phyloP scores from a whole-genome alignment of 1,140 invertebrate genomes.

The Bacillus rossius region DNA sequence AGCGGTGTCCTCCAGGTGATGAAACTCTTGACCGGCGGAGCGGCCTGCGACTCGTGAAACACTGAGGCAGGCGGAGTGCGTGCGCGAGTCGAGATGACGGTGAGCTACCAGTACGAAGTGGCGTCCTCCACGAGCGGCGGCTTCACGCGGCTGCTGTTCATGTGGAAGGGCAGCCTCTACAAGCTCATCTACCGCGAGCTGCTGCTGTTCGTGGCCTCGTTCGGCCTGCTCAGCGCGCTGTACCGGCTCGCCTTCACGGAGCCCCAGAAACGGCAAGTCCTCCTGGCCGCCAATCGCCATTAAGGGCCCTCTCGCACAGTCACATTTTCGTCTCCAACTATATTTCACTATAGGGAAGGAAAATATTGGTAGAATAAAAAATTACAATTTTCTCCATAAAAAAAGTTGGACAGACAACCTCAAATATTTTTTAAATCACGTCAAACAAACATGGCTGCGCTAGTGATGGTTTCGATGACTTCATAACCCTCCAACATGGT shows the following conservation, averaged over 20 bases:
- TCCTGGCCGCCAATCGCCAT: background rate
- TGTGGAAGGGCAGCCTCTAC: constrained; percentile 72
- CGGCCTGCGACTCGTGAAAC: too few relatives aligned
- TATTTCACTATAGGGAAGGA: background rate
- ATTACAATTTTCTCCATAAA: too few relatives aligned
- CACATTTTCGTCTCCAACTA: too few relatives aligned
- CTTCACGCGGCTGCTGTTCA: constrained; percentile 62
- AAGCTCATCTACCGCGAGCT: constrained; percentile 70
- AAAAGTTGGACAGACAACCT: too few relatives aligned
- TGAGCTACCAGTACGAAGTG: constrained; percentile 69
- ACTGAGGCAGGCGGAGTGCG: too few relatives aligned
- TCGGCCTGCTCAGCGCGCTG: constrained; percentile 52
- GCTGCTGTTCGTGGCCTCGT: constrained; percentile 53
- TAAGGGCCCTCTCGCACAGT: background rate
- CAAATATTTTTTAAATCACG: too few relatives aligned
- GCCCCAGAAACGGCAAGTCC: constrained; percentile 52
- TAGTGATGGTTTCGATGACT: too few relatives aligned
- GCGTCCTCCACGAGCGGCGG: constrained; percentile 64
- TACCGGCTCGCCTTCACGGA: constrained; percentile 56
- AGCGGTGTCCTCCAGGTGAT: too few relatives aligned
- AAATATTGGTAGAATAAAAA: too few relatives aligned
- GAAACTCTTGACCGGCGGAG: too few relatives aligned
- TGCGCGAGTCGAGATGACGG: constrained; percentile 51
- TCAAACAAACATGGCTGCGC: too few relatives aligned
- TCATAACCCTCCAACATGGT: too few relatives aligned